Conservation (phyloP, 37 sponge, comb jelly and placozoan genomes). For the Ephydatia muelleri region DNA sequence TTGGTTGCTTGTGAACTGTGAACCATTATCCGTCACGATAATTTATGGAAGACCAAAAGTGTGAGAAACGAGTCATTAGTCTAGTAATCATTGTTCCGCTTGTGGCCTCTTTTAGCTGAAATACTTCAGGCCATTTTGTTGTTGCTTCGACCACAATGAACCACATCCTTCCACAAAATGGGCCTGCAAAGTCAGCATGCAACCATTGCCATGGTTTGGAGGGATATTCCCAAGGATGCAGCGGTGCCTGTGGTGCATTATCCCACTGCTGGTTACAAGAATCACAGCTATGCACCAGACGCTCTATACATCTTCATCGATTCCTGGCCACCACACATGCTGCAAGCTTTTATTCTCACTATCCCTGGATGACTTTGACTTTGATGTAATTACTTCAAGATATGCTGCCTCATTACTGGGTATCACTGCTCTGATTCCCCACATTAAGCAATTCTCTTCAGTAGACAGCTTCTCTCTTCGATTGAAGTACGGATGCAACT, state of each 20-base stretch:
- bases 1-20: constrained; percentile 36
- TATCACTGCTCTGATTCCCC: background rate
- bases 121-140: constrained; percentile 64
- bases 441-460: background rate
- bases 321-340: constrained; percentile 35
- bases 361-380: constrained; percentile 30
- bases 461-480: background rate
- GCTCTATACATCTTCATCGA: constrained; percentile 26
- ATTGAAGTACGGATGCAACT: constrained; percentile 1
- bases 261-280: background rate
- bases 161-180: constrained; percentile 7
- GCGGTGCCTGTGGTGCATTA: background rate
- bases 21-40: constrained; percentile 48
- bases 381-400: constrained; percentile 2
- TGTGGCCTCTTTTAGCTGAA: constrained; percentile 7
- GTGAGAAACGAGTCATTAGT: constrained; percentile 16
- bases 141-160: constrained; percentile 30
- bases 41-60: constrained; percentile 24
- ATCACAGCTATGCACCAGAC: background rate
- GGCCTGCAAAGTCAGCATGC: constrained; percentile 30
- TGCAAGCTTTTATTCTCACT: constrained; percentile 2
- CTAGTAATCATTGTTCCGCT: background rate
- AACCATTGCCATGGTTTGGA: constrained; percentile 29
- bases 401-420: constrained; percentile 1
- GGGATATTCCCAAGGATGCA: constrained; percentile 24